Conservation (phyloP, 2,888 invertebrate species). For the Chesias legatella region DNA sequence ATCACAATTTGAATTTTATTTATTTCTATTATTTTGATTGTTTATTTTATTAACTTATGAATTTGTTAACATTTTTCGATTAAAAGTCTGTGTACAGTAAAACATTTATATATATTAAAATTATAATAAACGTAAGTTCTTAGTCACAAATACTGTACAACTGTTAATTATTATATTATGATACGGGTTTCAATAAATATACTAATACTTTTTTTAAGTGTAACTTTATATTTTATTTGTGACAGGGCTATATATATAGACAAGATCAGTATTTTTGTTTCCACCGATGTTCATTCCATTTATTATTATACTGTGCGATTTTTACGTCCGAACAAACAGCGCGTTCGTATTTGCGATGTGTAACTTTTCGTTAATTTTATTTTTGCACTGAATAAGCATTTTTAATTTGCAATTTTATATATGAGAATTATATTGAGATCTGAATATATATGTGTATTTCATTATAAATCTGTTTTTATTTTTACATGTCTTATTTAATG, state of each 20-base stretch:
- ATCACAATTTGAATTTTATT: too few relatives aligned
- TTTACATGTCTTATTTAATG: too few relatives aligned
- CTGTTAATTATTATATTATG: conserved; percentile 16
- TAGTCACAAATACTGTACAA: conserved; percentile 17
- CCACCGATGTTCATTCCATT: conserved; percentile 51
- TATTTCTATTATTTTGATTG: too few relatives aligned
- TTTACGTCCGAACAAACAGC: conserved; percentile 17
- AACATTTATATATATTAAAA: too few relatives aligned
- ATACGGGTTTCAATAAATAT: conserved; percentile 28
- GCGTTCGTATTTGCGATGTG: conserved; percentile 13
- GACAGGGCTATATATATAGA: conserved; percentile 4
- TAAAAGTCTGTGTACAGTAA: background rate
- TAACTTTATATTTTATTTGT: conserved; percentile 10
- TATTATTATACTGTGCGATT: conserved; percentile 43
- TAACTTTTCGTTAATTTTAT: conserved; percentile 29
- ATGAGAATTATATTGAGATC: conserved; percentile 51
- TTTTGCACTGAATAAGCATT: conserved; percentile 61
- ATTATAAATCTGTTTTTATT: conserved; percentile 32
- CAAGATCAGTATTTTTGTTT: conserved; percentile 37
- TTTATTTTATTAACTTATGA: too few relatives aligned
- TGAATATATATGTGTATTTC: conserved; percentile 56
- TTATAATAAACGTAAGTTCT: conserved; percentile 4
- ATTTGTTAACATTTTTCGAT: background rate
- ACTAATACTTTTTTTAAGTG: conserved; percentile 16
- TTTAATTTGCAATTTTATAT: conserved; percentile 43